A percentile compares a stretch with the other conserved stretches of the same genome.
phyloP scores from a whole-genome alignment of 2,888 invertebrate genomes.

The Chorisops tibialis region DNA sequence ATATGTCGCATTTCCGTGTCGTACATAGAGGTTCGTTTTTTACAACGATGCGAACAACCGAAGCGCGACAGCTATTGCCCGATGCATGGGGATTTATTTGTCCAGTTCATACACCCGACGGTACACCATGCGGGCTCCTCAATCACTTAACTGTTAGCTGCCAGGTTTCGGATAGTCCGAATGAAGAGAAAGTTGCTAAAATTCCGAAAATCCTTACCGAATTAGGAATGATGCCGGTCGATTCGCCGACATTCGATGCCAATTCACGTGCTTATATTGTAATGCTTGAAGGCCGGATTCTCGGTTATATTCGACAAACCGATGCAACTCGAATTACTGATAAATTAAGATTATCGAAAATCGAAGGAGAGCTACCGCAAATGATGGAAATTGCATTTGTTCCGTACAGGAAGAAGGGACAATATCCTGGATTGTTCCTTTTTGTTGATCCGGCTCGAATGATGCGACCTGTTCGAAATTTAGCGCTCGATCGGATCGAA shows the following conservation, averaged over 20 bases:
- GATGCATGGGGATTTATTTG: conserved; percentile 99
- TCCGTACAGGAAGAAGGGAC: conserved; percentile 64
- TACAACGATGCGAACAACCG: conserved; percentile 92
- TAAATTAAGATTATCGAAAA: conserved; percentile 75
- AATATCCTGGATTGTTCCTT: conserved; percentile 89
- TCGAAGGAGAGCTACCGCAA: conserved; percentile 67
- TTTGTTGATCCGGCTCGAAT: conserved; percentile 86
- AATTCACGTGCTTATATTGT: conserved; percentile 68
- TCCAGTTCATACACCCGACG: conserved; percentile 98
- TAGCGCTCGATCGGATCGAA: conserved; percentile 71
- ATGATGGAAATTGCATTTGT: conserved; percentile 81
- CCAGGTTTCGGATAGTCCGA: conserved; percentile 60
- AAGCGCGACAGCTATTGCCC: conserved; percentile 87
- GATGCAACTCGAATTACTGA: conserved; percentile 63
- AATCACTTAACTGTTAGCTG: conserved; percentile 91
- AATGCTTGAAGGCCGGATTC: conserved; percentile 77
- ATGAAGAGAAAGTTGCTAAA: conserved; percentile 53
- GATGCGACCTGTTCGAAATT: conserved; percentile 90
- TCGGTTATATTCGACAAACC: conserved; percentile 71
- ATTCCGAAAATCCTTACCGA: conserved; percentile 58
- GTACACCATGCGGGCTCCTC: conserved; percentile 92
- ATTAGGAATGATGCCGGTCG: conserved; percentile 65
- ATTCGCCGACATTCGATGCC: conserved; percentile 52
- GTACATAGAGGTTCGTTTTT: conserved; percentile 96
- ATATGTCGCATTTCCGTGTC: conserved; percentile 91